Evolutionary conservation across 1,140 invertebrate species (phyloP), one percentile per base, ranked within the genome.

Genomic region (Meloidogyne floridensis): DNA sequence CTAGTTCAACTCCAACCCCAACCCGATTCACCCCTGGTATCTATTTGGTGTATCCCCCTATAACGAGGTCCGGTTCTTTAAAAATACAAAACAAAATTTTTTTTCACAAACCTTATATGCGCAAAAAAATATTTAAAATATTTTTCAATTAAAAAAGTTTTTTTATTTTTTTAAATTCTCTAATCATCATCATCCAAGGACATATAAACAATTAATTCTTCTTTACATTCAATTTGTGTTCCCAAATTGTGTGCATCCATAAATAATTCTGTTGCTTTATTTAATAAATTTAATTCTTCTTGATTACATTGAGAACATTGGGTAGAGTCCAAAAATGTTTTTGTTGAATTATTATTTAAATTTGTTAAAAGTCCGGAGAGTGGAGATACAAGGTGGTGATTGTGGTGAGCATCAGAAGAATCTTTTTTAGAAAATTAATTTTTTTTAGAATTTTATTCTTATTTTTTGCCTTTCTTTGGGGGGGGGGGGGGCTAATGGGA

Each of bases 141-240:
- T 32, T 32, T 32, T 32, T 32, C 32, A 32, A 32, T 32, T 32
- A 32, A 32, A 32, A 32, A 32, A 32, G 32, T n/a, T 32, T 32
- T 32, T 32, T 32, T 32, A 32, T 1, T 15, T 59, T 15, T 15
- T 15, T 59, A 20, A n/a, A 43, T 77, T 53, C 7, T n/a, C 42
- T 72, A 72, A 71, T 70, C 72, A 15, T 81, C 69, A 10, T 71
- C 53, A 20, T 71, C 53, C 53, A 75, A 77, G 13, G 43, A 53
- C 77, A 71, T 54, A 77, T 77, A 77, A 56, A 56, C 75, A 56
- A 77, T 77, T 72, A 81, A 42, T 69, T 80, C 80, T 53, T 81
- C 80, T 69, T 81, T 81, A 73, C 80, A 81, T 71, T 81, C 80
- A 9, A 81, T 81, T 71, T 81, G 80, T 69, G 75, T 56, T 20